These are phyloP conservation scores for Morpho helenor DNA, from an alignment of 2,888 invertebrate species.

Conservation along the genomic window DNA sequence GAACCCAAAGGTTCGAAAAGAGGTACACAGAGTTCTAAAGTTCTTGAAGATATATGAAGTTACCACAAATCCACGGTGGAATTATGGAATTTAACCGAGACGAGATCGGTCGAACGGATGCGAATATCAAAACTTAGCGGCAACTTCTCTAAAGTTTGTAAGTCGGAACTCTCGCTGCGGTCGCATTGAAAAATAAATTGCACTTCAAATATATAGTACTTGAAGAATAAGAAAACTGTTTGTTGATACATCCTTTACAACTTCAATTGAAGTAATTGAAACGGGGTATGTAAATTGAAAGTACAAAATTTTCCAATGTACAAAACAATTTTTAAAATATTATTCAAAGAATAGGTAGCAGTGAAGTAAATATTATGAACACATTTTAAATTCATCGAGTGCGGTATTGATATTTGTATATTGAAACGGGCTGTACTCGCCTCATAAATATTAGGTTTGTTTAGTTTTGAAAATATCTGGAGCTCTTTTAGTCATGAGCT, in stretches of 20 bases:
- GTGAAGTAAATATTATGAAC: no score
- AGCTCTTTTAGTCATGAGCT: no score
- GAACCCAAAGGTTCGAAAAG: slow-evolving; percentile 11
- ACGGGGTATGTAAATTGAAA: neutral
- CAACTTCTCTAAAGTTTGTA: slow-evolving; percentile 51
- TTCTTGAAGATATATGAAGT: slow-evolving; percentile 32
- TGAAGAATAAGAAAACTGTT: slow-evolving; percentile 27
- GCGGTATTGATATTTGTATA: no score
- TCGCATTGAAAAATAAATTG: slow-evolving; percentile 75
- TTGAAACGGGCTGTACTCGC: no score
- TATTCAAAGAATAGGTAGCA: no score
- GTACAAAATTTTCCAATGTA: no score
- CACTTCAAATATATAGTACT: slow-evolving; percentile 69
- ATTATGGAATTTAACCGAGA: slow-evolving; percentile 56
- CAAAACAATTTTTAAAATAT: no score
- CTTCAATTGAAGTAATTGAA: neutral
- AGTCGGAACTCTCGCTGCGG: slow-evolving; percentile 53
- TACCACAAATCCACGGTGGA: slow-evolving; percentile 40
- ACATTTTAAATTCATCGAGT: no score
- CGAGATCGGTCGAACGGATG: slow-evolving; percentile 51
- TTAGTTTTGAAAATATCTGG: no score
- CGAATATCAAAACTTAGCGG: slow-evolving; percentile 64
- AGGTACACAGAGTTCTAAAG: slow-evolving; percentile 20
- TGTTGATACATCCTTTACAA: slow-evolving; percentile 1
- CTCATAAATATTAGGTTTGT: no score